Evolutionary conservation across 1,140 invertebrate genomes (phyloP), one percentile per base, ranked within the genome.

Genomic region (Scylla paramamosain): DNA sequence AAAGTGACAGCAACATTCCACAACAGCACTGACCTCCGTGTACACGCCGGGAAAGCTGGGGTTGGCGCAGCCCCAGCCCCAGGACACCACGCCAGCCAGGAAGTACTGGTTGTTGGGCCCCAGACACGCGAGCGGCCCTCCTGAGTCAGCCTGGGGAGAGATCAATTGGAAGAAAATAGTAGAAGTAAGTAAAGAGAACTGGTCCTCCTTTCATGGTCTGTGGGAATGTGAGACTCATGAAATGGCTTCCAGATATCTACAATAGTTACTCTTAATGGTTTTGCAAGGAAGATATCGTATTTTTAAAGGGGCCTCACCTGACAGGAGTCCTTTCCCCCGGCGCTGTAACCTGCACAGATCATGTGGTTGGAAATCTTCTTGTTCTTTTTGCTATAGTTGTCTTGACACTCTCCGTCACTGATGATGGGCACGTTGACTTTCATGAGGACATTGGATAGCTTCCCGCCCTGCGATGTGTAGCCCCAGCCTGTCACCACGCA

Each of bases 401-500:
- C 93, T 95, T 94, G n/a, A 82, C 96, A 97, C 67, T 96, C 96
- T 29, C 88, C 52, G 89, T 96, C 96, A 31, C 96, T 96, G 96
- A 98, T 97, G 20, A 98, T 97, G 2, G 98, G 98, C 4, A 98
- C 97, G 91, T 97, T 97, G 4, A 98, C 98, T 96, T 98, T 97
- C 2, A 97, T 96, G 29, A 98, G 96, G 90, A 97, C 97, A 39
- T 97, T 97, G 0, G 97, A 97, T 4, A 97, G 97, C 0, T 97
- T 97, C 48, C 97, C 97, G 84, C 97, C 97, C 97, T 98, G 98
- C 16, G 97, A 97, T 0, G 97, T 97, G 4, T 97, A 97, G 31
- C 98, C 98, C 98, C 98, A 98, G 8, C 98, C 98, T 45, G 98
- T 97, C 2, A 98, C 98, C n/a, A n/a, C 0, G 97, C 97, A 0